These are phyloP conservation scores for Microcebus lehilahytsara DNA, from an alignment of 2,113 vertebrate genomes.

Conservation along the genomic window DNA sequence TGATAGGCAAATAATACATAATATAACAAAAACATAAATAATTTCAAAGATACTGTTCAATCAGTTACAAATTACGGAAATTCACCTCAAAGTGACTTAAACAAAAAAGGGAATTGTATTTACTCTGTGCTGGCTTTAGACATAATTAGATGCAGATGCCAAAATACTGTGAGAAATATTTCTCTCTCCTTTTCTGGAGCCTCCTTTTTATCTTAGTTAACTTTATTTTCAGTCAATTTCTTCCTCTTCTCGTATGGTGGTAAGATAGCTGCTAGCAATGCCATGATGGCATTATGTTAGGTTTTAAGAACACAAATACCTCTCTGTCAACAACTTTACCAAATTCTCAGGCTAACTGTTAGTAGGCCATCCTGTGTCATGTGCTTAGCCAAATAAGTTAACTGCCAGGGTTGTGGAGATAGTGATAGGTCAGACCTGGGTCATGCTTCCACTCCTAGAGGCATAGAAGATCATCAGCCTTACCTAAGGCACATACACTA, in stretches of 20 bases:
- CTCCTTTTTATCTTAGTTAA: constrained; percentile 7
- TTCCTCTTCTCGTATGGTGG: neutral
- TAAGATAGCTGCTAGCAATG: neutral
- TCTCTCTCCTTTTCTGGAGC: neutral
- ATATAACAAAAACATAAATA: neutral
- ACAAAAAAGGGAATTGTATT: neutral
- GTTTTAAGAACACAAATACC: neutral
- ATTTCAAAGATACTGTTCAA: constrained; percentile 7
- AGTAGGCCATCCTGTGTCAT: neutral
- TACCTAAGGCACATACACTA: neutral
- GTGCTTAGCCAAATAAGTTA: neutral
- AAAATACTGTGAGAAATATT: neutral
- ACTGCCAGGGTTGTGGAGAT: neutral
- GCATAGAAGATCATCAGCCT: neutral
- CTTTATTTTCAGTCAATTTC: neutral
- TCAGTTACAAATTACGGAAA: neutral
- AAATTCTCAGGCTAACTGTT: neutral
- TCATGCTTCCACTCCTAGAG: neutral
- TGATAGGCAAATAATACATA: neutral
- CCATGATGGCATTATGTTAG: neutral
- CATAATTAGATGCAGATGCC: neutral
- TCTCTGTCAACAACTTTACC: neutral
- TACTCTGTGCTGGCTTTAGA: neutral
- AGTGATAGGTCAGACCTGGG: neutral
- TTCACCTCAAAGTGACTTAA: neutral